phyloP scores from a whole-genome alignment of 2,113 vertebrate genomes.

The Athene cunicularia region DNA sequence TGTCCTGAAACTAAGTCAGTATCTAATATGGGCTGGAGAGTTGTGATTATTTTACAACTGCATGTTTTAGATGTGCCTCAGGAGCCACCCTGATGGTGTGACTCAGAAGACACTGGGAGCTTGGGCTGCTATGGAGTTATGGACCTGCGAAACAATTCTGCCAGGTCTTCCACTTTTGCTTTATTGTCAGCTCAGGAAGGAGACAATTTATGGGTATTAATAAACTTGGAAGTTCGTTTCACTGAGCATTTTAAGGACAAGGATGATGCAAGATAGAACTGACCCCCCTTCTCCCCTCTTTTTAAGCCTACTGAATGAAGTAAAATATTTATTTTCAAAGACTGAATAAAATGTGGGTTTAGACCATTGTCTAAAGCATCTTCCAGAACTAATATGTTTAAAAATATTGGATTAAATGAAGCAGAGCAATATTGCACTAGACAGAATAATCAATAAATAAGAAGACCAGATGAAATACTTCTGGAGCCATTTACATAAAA shows the following conservation, averaged over 20 bases:
- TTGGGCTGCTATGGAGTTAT: neutral
- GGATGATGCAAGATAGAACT: neutral
- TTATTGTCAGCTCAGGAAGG: neutral
- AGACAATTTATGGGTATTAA: neutral
- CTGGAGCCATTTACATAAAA: neutral
- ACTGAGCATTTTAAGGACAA: neutral
- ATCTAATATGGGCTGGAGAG: neutral
- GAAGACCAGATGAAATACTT: neutral
- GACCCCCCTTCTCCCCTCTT: rapidly evolving
- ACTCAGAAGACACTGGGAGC: neutral
- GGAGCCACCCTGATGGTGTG: rapidly evolving
- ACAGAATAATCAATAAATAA: neutral
- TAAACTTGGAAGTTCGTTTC: neutral
- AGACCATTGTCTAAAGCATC: neutral
- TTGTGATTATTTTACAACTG: neutral
- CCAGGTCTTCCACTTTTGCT: neutral
- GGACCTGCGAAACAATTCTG: neutral
- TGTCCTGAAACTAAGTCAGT: neutral
- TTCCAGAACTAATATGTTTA: neutral
- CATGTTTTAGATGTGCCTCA: neutral
- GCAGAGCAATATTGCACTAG: neutral
- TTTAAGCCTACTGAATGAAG: neutral
- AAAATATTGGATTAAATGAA: neutral
- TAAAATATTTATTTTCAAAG: neutral
- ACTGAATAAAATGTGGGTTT: neutral